Percentiles rank a stretch among this genome's conserved stretches.
Evolutionary conservation across 2,888 invertebrate genomes (phyloP).

Genomic region (Tanypteryx hageni): DNA sequence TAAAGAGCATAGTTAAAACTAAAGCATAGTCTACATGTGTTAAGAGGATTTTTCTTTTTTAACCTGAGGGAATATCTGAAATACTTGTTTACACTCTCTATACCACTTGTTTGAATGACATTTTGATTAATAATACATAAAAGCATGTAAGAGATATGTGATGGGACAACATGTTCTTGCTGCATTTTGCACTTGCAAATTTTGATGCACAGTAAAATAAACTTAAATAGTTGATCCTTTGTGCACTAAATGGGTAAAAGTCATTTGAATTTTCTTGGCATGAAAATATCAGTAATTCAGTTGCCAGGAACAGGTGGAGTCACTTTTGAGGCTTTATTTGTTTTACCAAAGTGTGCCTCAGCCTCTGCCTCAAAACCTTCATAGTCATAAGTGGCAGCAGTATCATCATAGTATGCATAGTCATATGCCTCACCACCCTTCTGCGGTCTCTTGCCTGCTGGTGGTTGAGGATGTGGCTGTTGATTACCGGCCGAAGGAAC

Average conservation of each 20-base stretch:
- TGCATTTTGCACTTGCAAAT: constrained; percentile 30
- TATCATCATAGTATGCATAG: constrained; percentile 65
- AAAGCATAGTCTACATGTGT: constrained; percentile 44
- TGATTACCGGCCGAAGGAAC: not conserved
- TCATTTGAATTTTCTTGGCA: constrained; percentile 29
- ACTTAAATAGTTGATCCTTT: not conserved
- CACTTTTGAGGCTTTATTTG: constrained; percentile 39
- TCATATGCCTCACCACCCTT: constrained; percentile 50
- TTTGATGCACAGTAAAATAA: not conserved
- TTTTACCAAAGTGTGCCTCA: constrained; percentile 42
- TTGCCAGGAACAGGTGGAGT: constrained; percentile 31
- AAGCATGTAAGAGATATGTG: constrained; percentile 39
- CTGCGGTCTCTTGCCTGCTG: not conserved
- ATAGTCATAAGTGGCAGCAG: constrained; percentile 41
- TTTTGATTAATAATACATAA: constrained; percentile 10
- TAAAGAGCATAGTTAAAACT: not conserved
- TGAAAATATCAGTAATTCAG: not conserved
- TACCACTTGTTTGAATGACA: constrained; percentile 23
- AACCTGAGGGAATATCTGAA: constrained; percentile 43
- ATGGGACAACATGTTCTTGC: constrained; percentile 13
- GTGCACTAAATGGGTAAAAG: constrained; percentile 38
- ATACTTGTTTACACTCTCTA: not conserved
- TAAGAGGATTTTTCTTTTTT: not conserved
- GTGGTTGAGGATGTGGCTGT: not conserved
- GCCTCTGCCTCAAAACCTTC: constrained; percentile 59